Percentiles rank a stretch among this genome's conserved stretches.
These are phyloP conservation scores for Eugnorisma glareosa DNA, from an alignment of 2,888 invertebrate species.

Conservation along the genomic window DNA sequence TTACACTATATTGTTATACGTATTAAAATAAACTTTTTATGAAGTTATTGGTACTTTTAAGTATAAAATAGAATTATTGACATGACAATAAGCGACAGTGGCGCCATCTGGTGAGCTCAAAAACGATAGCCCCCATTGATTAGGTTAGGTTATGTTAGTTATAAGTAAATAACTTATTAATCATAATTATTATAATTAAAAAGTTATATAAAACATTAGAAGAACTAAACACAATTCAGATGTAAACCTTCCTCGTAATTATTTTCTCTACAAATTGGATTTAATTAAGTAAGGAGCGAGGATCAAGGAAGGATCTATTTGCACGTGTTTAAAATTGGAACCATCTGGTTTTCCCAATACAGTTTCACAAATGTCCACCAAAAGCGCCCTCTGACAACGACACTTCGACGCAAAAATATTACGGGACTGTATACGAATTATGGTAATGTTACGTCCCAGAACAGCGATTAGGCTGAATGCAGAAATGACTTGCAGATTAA, in stretches of 20 bases:
- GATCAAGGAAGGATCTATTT: not conserved
- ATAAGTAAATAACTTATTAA: no score
- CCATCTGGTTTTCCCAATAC: not conserved
- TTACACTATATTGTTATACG: no score
- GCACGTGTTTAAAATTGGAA: not conserved
- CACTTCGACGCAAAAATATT: not conserved
- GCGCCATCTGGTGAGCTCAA: no score
- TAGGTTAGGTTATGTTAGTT: no score
- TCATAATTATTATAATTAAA: no score
- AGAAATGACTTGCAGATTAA: constrained; percentile 23
- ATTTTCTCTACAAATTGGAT: not conserved
- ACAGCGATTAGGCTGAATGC: not conserved
- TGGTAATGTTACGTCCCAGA: not conserved
- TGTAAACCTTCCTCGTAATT: not conserved
- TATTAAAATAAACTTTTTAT: no score
- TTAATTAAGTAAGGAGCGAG: no score
- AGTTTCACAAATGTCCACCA: not conserved
- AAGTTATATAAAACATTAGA: not conserved
- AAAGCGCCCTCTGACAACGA: not conserved
- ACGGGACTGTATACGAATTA: no score
- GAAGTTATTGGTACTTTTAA: no score
- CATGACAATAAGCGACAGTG: no score
- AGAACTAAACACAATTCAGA: not conserved
- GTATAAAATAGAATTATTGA: no score
- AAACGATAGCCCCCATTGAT: no score